Conservation (phyloP, 2,888 invertebrate genomes). For the Chorisops tibialis region DNA sequence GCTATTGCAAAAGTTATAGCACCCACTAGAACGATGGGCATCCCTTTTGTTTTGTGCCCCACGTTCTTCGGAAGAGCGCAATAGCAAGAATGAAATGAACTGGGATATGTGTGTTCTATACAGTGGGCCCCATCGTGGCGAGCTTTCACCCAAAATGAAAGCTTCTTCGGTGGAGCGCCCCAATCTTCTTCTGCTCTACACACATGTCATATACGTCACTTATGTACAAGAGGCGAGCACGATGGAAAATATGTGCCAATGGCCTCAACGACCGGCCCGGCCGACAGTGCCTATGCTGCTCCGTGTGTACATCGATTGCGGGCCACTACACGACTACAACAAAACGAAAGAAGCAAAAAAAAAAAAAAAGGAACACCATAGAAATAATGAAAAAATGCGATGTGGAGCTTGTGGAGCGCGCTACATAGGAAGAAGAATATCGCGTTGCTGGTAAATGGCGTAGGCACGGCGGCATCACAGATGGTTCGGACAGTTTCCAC, state of each 20-base stretch:
- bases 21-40: too few relatives aligned
- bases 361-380: slow-evolving; percentile 22
- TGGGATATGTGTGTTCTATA: too few relatives aligned
- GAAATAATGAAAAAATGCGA: not conserved
- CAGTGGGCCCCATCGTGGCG: too few relatives aligned
- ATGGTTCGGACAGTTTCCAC: slow-evolving; percentile 27
- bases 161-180: not conserved
- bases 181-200: too few relatives aligned
- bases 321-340: slow-evolving; percentile 25
- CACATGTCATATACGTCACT: slow-evolving; percentile 25
- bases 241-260: slow-evolving; percentile 41
- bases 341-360: slow-evolving; percentile 7
- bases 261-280: slow-evolving; percentile 41
- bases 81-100: too few relatives aligned
- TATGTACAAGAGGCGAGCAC: slow-evolving; percentile 35
- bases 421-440: slow-evolving; percentile 31
- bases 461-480: slow-evolving; percentile 21
- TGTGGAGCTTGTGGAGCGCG: slow-evolving; percentile 14
- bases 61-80: too few relatives aligned
- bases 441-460: slow-evolving; percentile 28
- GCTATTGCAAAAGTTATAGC: too few relatives aligned
- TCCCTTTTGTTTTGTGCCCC: too few relatives aligned
- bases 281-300: slow-evolving; percentile 17
- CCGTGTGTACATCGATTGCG: slow-evolving; percentile 25
- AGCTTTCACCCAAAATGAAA: slow-evolving; percentile 4